Evolutionary conservation across 2,113 vertebrate genomes (phyloP).

Genomic region (Eidolon helvum): DNA sequence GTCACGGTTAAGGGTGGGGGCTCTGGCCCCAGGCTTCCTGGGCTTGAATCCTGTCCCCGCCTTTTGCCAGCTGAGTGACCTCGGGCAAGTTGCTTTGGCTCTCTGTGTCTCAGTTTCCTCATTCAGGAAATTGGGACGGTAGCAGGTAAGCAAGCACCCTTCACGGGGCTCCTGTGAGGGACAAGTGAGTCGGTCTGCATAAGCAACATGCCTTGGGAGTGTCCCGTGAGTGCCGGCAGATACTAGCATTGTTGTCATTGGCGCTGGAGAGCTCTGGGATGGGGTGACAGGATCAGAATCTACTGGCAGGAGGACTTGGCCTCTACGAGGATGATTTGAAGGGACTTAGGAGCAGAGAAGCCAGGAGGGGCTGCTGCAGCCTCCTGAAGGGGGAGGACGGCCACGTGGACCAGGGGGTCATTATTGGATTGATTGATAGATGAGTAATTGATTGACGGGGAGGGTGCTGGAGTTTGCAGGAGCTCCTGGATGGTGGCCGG

Average conservation of each 20-base stretch:
- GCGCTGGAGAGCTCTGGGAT: not conserved
- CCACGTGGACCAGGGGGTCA: not conserved
- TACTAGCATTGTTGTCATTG: accelerated
- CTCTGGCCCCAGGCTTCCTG: not conserved
- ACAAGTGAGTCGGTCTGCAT: not conserved
- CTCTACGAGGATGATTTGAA: not conserved
- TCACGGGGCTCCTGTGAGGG: too few relatives aligned
- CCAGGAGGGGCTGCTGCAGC: not conserved
- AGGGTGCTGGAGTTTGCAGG: not conserved
- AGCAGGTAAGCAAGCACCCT: too few relatives aligned
- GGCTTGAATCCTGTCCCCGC: not conserved
- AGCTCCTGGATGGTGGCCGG: not conserved
- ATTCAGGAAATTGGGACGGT: not conserved
- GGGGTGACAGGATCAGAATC: not conserved
- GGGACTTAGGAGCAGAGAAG: not conserved
- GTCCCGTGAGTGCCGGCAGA: not conserved
- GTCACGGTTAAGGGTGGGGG: not conserved
- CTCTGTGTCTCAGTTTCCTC: not conserved
- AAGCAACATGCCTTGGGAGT: not conserved
- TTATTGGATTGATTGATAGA: not conserved
- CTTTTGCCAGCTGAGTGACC: not conserved
- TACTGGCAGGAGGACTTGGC: not conserved
- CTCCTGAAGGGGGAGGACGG: not conserved
- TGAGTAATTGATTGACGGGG: not conserved
- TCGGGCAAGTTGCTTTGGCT: not conserved